These are phyloP conservation scores for Microcaecilia unicolor DNA, from an alignment of 2,797 vertebrate genomes.

Conservation along the genomic window DNA sequence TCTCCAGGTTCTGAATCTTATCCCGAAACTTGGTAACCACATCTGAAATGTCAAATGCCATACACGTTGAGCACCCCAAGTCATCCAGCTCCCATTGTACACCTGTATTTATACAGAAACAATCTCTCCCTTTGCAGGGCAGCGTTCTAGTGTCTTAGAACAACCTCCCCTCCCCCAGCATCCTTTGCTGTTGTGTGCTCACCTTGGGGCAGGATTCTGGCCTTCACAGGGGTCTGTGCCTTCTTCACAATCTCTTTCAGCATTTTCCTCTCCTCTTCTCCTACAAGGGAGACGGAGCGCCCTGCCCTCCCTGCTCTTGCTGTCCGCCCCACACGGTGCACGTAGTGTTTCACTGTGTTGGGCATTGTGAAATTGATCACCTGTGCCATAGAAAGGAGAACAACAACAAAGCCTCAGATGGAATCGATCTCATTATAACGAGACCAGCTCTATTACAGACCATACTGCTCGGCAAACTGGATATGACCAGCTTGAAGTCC, in stretches of 20 bases:
- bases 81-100: too few relatives aligned
- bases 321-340: slow-evolving; percentile 88
- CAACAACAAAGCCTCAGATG: too few relatives aligned
- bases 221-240: slow-evolving; percentile 78
- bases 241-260: slow-evolving; percentile 89
- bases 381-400: slow-evolving; percentile 31
- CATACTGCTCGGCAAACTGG: too few relatives aligned
- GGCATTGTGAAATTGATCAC: slow-evolving; percentile 98
- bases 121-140: too few relatives aligned
- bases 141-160: too few relatives aligned
- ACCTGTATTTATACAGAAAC: too few relatives aligned
- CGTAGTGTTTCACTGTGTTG: slow-evolving; percentile 86
- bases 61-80: too few relatives aligned
- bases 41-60: slow-evolving; percentile 51
- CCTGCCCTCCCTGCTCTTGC: slow-evolving; percentile 82
- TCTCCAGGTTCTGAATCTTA: slow-evolving; percentile 82
- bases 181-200: too few relatives aligned
- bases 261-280: slow-evolving; percentile 85
- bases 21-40: slow-evolving; percentile 89
- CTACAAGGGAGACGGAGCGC: slow-evolving; percentile 86
- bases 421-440: too few relatives aligned
- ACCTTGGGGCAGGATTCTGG: slow-evolving; percentile 85
- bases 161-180: too few relatives aligned
- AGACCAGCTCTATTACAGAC: too few relatives aligned
- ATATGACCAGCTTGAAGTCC: too few relatives aligned